Base-by-base conservation (phyloP, 2,113 vertebrate species). In the Psilopsiagon aurifrons region DNA sequence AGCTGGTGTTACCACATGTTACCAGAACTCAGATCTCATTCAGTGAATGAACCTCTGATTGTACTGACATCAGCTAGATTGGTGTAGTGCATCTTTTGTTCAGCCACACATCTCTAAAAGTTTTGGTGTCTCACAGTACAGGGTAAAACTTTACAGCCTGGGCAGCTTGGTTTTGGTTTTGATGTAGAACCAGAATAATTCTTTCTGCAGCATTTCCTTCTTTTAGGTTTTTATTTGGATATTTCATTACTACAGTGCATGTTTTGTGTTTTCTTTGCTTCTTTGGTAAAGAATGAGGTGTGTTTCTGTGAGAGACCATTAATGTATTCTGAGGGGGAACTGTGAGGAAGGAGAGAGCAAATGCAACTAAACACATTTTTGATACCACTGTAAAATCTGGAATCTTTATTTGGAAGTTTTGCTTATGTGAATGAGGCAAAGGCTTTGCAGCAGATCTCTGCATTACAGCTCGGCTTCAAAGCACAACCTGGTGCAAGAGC, bases 71-170 rank as follows among this genome's bases (percentile, higher is more conserved):
- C 68, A 91, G 52, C 47, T 55, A 10, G 37, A 11, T 81, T 4
- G 3, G 20, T 55, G 22, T 47, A 7, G 8, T 25, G 27, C 35
- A 5, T 39, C 62, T 82, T 62, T 52, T 44, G 25, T 55, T 66
- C 29, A 49, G 57, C 79, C 46, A 54, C 14, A 14, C 44, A 13
- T 82, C 29, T 83, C 57, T 76, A 51, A 75, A 83, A 78, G 17
- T 47, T 78, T 90, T 68, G 39, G 43, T 95, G 84, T 77, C 85
- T 88, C 88, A 91, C 66, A 87, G 27, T n/a, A 54, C 90, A 83
- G 63, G 52, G 63, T 92, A 70, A 76, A 88, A 82, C 25, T 76
- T 81, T 6, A 47, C 46, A 91, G 57, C 66, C 70, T 63, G 35
- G 37, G 44, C 52, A 89, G n/a, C 51, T 91, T 79, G 55, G 29